phyloP scores from a whole-genome alignment of 2,888 invertebrate genomes.

The Patella ulyssiponensis region DNA sequence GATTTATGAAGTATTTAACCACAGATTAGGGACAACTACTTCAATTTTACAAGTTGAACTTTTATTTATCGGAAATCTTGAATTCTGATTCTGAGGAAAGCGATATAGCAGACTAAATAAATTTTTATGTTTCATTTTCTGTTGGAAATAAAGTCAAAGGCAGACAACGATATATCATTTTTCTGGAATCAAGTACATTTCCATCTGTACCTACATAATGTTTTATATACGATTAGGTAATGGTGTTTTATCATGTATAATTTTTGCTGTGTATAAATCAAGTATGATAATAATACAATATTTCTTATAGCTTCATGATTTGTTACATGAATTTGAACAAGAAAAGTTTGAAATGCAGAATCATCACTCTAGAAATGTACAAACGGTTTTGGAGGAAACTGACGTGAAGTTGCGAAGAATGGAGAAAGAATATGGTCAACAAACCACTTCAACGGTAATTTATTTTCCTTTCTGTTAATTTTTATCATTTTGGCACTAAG shows the following conservation, averaged over 20 bases:
- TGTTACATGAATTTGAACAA: slow-evolving; percentile 66
- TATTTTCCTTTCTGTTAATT: too few species aligned
- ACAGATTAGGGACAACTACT: too few species aligned
- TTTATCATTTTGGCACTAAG: too few species aligned
- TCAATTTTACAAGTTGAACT: too few species aligned
- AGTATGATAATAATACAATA: not conserved
- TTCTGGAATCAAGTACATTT: too few species aligned
- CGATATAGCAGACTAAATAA: too few species aligned
- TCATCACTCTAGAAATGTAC: slow-evolving; percentile 69
- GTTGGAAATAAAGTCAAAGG: too few species aligned
- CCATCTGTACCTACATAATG: not conserved
- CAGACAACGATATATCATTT: too few species aligned
- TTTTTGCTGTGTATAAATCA: not conserved
- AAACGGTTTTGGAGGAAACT: slow-evolving; percentile 70
- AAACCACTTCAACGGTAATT: slow-evolving; percentile 63
- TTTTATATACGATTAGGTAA: not conserved
- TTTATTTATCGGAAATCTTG: too few species aligned
- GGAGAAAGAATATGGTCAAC: slow-evolving; percentile 69
- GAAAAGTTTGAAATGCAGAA: slow-evolving; percentile 71
- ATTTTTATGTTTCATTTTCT: too few species aligned
- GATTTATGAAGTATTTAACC: too few species aligned
- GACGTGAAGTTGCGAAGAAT: slow-evolving; percentile 66
- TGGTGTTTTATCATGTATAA: not conserved
- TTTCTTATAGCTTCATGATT: slow-evolving; percentile 61
- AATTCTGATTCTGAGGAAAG: too few species aligned